phyloP scores from a whole-genome alignment of 2,888 invertebrate species.

The Ophion ventricosus region DNA sequence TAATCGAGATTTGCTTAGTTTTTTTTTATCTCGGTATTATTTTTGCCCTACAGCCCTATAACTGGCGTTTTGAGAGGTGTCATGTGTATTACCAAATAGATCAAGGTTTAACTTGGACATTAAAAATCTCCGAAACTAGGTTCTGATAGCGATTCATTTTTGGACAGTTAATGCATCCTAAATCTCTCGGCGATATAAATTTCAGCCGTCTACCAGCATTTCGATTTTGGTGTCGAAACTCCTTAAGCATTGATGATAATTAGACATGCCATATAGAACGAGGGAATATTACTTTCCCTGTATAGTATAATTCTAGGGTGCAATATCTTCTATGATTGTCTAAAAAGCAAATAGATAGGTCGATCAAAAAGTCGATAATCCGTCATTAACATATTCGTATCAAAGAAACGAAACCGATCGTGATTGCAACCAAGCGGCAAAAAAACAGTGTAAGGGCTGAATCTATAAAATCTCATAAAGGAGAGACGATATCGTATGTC shows the following conservation, averaged over 20 bases:
- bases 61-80: too few relatives aligned
- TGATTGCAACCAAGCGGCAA: conserved; percentile 7
- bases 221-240: neutral
- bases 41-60: too few relatives aligned
- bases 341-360: neutral
- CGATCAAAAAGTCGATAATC: neutral
- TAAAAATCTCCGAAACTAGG: too few relatives aligned
- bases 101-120: too few relatives aligned
- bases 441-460: neutral
- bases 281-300: neutral
- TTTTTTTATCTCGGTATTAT: too few relatives aligned
- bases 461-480: conserved; percentile 14
- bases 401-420: neutral
- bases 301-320: neutral
- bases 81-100: too few relatives aligned
- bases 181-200: too few relatives aligned
- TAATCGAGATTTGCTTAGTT: too few relatives aligned
- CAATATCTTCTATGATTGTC: neutral
- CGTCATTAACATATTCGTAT: neutral
- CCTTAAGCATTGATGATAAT: conserved; percentile 25
- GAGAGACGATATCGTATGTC: conserved; percentile 6
- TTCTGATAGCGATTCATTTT: too few relatives aligned
- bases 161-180: too few relatives aligned
- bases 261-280: conserved; percentile 42
- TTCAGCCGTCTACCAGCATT: too few relatives aligned